Conservation (phyloP, 2,113 vertebrate genomes). For the Triplophysa rosa region DNA sequence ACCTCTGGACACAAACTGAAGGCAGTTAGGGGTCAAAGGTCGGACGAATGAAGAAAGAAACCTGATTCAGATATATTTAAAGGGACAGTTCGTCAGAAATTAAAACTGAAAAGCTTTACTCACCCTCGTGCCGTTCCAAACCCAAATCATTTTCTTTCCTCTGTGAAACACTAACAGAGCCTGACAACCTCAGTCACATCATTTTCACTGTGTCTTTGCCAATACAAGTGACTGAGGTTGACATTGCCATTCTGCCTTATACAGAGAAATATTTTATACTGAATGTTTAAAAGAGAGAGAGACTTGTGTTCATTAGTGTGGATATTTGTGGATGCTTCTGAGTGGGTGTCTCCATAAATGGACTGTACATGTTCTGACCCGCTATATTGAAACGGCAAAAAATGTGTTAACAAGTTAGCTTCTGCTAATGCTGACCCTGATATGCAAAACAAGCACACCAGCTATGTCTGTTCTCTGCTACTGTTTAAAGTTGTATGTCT, state of each 20-base stretch:
- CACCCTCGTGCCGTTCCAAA: too few relatives aligned
- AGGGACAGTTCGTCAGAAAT: too few relatives aligned
- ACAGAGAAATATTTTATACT: not conserved
- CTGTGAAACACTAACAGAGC: too few relatives aligned
- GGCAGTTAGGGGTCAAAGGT: slow-evolving; percentile 43
- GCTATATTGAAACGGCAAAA: not conserved
- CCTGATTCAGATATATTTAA: too few relatives aligned
- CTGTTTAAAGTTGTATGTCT: too few relatives aligned
- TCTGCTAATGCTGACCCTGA: not conserved
- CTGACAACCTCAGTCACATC: too few relatives aligned
- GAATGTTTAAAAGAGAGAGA: not conserved
- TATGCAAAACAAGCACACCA: not conserved
- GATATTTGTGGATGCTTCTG: slow-evolving; percentile 9
- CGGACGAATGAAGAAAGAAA: slow-evolving; percentile 11
- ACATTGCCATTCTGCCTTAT: not conserved
- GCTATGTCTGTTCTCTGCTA: not conserved
- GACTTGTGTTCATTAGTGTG: not conserved
- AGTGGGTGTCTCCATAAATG: slow-evolving; percentile 6
- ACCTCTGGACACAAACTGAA: slow-evolving; percentile 40
- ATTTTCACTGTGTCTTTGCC: too few relatives aligned
- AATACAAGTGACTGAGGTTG: too few relatives aligned
- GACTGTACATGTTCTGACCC: not conserved
- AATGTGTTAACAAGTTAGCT: not conserved
- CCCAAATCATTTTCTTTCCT: too few relatives aligned
- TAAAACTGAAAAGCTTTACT: too few relatives aligned